phyloP scores from a whole-genome alignment of 2,113 vertebrate genomes.

The Lasiurus cinereus region DNA sequence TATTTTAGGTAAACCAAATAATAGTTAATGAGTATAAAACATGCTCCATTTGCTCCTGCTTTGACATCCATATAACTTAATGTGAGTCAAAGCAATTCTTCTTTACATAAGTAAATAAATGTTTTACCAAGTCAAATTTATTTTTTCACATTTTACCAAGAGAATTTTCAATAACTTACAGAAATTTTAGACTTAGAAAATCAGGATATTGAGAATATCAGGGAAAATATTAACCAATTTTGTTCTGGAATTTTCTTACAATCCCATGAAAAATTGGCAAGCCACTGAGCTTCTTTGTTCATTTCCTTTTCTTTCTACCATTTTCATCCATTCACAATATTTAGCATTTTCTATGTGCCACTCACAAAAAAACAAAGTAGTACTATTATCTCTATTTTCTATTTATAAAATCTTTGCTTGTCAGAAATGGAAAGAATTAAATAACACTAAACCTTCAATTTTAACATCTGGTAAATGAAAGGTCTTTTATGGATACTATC shows the following conservation, averaged over 20 bases:
- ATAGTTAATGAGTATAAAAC: background rate
- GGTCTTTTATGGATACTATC: background rate
- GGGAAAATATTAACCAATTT: background rate
- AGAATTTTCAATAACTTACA: background rate
- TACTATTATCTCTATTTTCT: background rate
- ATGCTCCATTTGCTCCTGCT: background rate
- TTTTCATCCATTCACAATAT: background rate
- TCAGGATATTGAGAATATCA: background rate
- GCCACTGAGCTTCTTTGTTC: background rate
- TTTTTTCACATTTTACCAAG: background rate
- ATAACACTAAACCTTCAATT: background rate
- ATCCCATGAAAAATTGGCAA: background rate
- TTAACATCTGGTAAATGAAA: background rate
- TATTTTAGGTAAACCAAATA: constrained; percentile 22
- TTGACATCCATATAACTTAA: background rate
- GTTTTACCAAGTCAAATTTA: background rate
- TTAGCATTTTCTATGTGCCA: background rate
- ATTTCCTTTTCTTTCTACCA: background rate
- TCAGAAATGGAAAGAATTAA: constrained; percentile 14
- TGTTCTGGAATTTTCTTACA: background rate
- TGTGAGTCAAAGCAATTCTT: background rate
- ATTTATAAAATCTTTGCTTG: background rate
- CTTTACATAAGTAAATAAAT: background rate
- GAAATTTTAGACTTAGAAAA: background rate
- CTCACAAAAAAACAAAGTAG: background rate